Evolutionary conservation across 2,797 vertebrate genomes (phyloP).

Genomic region (Poeciliopsis paucimaculata): DNA sequence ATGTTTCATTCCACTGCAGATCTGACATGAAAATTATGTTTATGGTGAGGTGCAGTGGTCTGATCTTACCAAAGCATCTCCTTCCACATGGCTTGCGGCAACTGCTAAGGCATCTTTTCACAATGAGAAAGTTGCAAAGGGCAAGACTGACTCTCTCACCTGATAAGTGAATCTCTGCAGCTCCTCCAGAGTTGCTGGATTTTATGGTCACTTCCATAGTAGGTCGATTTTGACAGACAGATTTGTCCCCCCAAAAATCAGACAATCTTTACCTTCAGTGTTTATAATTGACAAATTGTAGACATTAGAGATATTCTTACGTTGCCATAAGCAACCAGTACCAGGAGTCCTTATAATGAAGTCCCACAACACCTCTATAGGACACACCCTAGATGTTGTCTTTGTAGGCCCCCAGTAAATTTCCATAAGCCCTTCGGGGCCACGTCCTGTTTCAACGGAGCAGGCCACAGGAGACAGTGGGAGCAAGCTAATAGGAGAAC

Average conservation of each 20-base stretch:
- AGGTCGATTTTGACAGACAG: neutral
- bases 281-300: slow-evolving; percentile 2
- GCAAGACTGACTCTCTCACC: neutral
- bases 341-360: neutral
- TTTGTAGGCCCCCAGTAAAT: slow-evolving; percentile 45
- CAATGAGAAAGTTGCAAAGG: neutral
- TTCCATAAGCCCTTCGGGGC: slow-evolving; percentile 48
- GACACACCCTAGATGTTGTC: slow-evolving; percentile 34
- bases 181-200: neutral
- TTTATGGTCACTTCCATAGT: neutral
- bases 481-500: slow-evolving; percentile 66
- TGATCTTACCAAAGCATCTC: neutral
- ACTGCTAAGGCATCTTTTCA: neutral
- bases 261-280: neutral
- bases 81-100: neutral
- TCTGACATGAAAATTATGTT: neutral
- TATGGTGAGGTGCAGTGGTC: neutral
- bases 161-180: neutral
- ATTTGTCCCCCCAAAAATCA: neutral
- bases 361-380: slow-evolving; percentile 42
- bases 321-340: too few species aligned
- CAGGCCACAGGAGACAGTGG: slow-evolving; percentile 66
- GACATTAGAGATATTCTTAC: neutral
- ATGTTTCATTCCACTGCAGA: neutral
- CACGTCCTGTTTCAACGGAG: slow-evolving; percentile 66